phyloP scores from a whole-genome alignment of 2,888 invertebrate genomes.

The Lasioglossum leucozonium region DNA sequence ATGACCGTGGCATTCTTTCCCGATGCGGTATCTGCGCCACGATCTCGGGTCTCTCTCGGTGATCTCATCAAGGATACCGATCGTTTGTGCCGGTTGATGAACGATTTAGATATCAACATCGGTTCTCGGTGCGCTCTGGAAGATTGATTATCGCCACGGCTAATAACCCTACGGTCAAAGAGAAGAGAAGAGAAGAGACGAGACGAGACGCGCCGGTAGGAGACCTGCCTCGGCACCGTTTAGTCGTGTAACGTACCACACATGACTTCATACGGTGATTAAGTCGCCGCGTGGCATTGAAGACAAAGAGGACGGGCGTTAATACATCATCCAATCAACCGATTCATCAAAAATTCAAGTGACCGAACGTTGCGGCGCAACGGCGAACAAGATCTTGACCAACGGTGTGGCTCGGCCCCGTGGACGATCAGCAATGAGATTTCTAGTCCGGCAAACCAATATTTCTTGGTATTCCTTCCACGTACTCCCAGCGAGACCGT shows the following conservation, averaged over 20 bases:
- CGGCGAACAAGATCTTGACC: neutral
- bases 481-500: slow-evolving; percentile 65
- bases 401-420: neutral
- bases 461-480: slow-evolving; percentile 62
- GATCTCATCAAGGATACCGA: slow-evolving; percentile 64
- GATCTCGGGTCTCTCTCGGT: slow-evolving; percentile 42
- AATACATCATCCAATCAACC: slow-evolving; percentile 48
- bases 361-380: slow-evolving; percentile 2
- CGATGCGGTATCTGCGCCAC: slow-evolving; percentile 52
- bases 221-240: slow-evolving; percentile 47
- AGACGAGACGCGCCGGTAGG: slow-evolving; percentile 29
- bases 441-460: slow-evolving; percentile 62
- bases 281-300: slow-evolving; percentile 37
- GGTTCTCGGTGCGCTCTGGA: slow-evolving; percentile 54
- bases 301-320: slow-evolving; percentile 36
- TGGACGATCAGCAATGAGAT: slow-evolving; percentile 62
- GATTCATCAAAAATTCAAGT: slow-evolving; percentile 58
- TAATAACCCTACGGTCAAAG: slow-evolving; percentile 62
- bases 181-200: neutral
- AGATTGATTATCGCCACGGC: slow-evolving; percentile 68
- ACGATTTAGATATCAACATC: slow-evolving; percentile 70
- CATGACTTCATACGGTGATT: slow-evolving; percentile 47
- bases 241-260: slow-evolving; percentile 38
- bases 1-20: slow-evolving; percentile 63
- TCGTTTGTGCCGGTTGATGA: slow-evolving; percentile 57